phyloP scores from a whole-genome alignment of 2,888 invertebrate species.

The Aphodius granarius region DNA sequence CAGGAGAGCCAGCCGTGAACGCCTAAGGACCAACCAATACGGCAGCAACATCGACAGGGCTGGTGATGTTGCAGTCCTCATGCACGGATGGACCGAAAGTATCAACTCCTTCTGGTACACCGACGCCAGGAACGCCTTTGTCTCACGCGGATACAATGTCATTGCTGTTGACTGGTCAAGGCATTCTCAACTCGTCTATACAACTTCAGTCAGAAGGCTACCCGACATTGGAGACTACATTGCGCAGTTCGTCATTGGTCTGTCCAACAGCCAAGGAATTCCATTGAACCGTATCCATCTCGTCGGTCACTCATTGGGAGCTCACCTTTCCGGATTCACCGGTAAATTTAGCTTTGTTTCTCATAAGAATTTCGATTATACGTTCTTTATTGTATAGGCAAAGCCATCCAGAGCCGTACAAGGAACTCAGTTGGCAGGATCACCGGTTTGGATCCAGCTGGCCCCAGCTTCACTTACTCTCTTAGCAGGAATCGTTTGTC shows the following conservation, averaged over 20 bases:
- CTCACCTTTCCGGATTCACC: constrained; percentile 23
- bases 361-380: not conserved
- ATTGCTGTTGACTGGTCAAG: constrained; percentile 21
- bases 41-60: constrained; percentile 14
- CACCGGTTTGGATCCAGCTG: constrained; percentile 20
- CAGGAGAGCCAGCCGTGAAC: constrained; percentile 2
- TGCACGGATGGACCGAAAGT: constrained; percentile 22
- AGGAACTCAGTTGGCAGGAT: constrained; percentile 16
- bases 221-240: constrained; percentile 13
- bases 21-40: constrained; percentile 7
- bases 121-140: constrained; percentile 6
- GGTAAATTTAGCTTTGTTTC: constrained; percentile 4
- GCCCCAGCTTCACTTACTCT: constrained; percentile 10
- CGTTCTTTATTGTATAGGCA: not conserved
- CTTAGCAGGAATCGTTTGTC: constrained; percentile 13
- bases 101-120: constrained; percentile 22
- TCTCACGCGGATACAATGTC: constrained; percentile 5
- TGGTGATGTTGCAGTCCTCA: constrained; percentile 12
- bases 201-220: constrained; percentile 10
- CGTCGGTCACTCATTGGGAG: constrained; percentile 21
- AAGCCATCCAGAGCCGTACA: constrained; percentile 1
- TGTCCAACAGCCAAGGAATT: constrained; percentile 16
- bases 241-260: constrained; percentile 15
- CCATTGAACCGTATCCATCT: constrained; percentile 12
- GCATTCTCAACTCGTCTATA: constrained; percentile 13